Conservation (phyloP, 2,797 vertebrate genomes). For the Galagoides demidoff region DNA sequence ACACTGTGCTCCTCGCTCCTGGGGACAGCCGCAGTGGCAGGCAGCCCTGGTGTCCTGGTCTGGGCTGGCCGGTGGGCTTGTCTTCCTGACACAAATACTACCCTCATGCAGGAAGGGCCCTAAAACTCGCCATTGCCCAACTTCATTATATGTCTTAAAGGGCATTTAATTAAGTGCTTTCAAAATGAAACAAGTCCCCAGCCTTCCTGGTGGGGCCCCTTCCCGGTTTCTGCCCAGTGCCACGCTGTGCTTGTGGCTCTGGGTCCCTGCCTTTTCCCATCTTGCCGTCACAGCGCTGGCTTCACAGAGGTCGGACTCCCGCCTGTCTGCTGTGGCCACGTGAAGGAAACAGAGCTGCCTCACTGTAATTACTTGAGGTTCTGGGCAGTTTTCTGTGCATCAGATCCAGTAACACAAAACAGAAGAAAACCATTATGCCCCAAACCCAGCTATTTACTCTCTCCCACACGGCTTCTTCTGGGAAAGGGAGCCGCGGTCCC, state of each 20-base stretch:
- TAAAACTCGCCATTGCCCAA: background rate
- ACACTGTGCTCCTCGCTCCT: background rate
- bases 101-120: background rate
- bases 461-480: slow-evolving; percentile 72
- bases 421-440: slow-evolving; percentile 77
- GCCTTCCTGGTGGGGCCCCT: background rate
- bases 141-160: background rate
- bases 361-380: slow-evolving; percentile 80
- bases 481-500: slow-evolving; percentile 5
- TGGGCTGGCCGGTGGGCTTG: background rate
- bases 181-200: background rate
- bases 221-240: background rate
- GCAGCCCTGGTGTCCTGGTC: background rate
- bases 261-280: slow-evolving; percentile 1
- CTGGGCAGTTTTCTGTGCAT: slow-evolving; percentile 66
- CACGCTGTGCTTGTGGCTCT: slow-evolving; percentile 11
- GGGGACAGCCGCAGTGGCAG: background rate
- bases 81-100: background rate
- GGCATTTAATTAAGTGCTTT: slow-evolving; percentile 53
- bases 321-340: slow-evolving; percentile 68
- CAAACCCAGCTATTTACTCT: slow-evolving; percentile 77
- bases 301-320: slow-evolving; percentile 21
- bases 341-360: slow-evolving; percentile 58
- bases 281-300: background rate
- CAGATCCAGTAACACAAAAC: slow-evolving; percentile 76